Evolutionary conservation across 2,797 vertebrate genomes (phyloP).

Genomic region (Melanotaenia pygmaea): DNA sequence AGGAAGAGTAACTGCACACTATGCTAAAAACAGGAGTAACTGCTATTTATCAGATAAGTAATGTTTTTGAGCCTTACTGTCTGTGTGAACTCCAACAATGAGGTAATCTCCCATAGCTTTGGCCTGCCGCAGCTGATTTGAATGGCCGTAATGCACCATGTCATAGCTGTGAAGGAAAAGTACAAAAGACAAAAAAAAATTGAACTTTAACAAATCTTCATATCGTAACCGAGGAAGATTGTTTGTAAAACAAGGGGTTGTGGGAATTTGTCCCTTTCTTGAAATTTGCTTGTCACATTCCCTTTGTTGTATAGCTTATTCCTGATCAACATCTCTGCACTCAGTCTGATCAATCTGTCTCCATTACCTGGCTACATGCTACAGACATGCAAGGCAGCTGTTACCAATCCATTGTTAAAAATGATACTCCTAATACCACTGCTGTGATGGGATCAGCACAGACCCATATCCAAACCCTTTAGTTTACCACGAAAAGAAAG

Average conservation of each 20-base stretch:
- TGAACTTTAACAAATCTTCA: neutral
- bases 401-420: too few species aligned
- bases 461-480: too few species aligned
- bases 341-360: too few species aligned
- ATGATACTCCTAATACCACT: too few species aligned
- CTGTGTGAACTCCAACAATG: slow-evolving; percentile 96
- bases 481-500: too few species aligned
- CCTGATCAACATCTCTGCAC: too few species aligned
- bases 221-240: neutral
- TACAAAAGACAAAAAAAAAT: slow-evolving; percentile 7
- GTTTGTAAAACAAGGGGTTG: neutral
- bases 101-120: slow-evolving; percentile 95
- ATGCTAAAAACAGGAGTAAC: neutral
- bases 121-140: slow-evolving; percentile 95
- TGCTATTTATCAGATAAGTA: neutral
- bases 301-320: too few species aligned
- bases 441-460: too few species aligned
- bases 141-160: slow-evolving; percentile 97
- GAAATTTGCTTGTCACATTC: neutral
- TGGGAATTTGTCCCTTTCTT: neutral
- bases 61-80: slow-evolving; percentile 81
- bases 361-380: too few species aligned
- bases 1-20: neutral
- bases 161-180: slow-evolving; percentile 86
- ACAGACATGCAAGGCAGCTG: too few species aligned